Base-by-base conservation (phyloP, 1,140 invertebrate species). In the Drosophila aff. region DNA sequence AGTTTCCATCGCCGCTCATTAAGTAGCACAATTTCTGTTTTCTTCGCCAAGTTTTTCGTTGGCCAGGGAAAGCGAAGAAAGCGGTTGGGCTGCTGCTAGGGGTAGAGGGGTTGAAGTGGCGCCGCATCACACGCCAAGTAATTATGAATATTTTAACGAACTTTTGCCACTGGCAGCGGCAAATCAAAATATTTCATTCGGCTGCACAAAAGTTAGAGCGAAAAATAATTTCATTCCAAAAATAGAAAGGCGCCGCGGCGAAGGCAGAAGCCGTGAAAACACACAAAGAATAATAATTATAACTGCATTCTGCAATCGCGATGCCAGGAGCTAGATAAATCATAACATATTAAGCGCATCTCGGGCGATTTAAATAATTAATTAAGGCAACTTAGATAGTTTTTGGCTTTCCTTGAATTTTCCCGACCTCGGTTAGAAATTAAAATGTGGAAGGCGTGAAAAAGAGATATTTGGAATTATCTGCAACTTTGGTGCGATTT, bases 131-230 rank as follows among this genome's bases (percentile, higher is more conserved):
- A 90, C 85, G 81, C 85, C 86, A 90, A 89, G 85, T 90, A 89
- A 89, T 89, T 89, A 89, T 89, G 85, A 89, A 89, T 89, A 89
- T 89, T 90, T 89, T 89, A 91, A 85, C 85, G 86, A 89, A 89
- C 85, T 89, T 89, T 89, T 90, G 81, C 85, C 85, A 90, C 84
- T 79, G 84, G 84, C 84, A 89, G 86, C 85, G 79, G 79, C 85
- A 90, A 89, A 89, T 89, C 85, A 89, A 89, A 89, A 89, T 90
- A 89, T 90, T 89, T 85, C 82, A 90, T 90, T 85, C 82, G 81
- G 58, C 76, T 77, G 76, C 68, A 73, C 72, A 73, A 85, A 80
- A 90, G 78, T 90, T 89, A 76, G 74, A 79, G 68, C 69, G 52
- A 65, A 78, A 89, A 89, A 87, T 83, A 87, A 87, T 87, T 87